Evolutionary conservation across 2,797 vertebrate genomes (phyloP).

Genomic region (Propithecus perrieri): DNA sequence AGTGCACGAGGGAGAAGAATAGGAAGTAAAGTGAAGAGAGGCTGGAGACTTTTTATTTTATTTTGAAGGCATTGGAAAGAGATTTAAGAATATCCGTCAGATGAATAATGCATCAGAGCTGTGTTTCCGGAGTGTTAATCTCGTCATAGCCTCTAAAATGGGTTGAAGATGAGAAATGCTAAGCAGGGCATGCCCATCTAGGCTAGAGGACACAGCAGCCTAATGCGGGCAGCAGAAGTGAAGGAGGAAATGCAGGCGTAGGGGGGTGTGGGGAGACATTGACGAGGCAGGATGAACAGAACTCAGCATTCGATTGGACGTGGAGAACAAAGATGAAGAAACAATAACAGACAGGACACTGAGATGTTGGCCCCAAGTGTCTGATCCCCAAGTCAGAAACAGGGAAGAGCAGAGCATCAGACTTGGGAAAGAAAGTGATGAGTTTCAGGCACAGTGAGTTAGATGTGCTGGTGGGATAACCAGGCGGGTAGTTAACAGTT

Average conservation of each 20-base stretch:
- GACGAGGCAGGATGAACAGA: not conserved
- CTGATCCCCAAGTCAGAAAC: not conserved
- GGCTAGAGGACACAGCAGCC: not conserved
- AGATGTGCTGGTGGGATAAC: not conserved
- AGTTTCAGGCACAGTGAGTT: not conserved
- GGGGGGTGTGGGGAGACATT: not conserved
- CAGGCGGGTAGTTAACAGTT: not conserved
- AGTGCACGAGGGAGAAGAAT: not conserved
- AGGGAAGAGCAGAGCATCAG: not conserved
- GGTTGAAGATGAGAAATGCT: not conserved
- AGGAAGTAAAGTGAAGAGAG: not conserved
- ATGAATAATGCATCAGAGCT: not conserved
- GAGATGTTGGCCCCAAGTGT: not conserved
- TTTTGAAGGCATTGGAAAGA: not conserved
- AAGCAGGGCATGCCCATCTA: not conserved
- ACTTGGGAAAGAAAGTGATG: not conserved
- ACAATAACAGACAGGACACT: not conserved
- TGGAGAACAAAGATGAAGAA: not conserved
- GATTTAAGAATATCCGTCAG: not conserved
- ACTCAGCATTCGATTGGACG: too few relatives aligned
- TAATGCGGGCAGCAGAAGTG: not conserved
- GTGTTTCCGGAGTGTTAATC: constrained; percentile 8
- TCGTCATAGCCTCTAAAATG: not conserved
- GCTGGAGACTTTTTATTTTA: not conserved
- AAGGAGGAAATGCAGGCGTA: not conserved